Percentiles rank a stretch among this genome's conserved stretches.
These are phyloP conservation scores for Sarcophaga variegata DNA, from an alignment of 2,888 invertebrate genomes.

Conservation along the genomic window DNA sequence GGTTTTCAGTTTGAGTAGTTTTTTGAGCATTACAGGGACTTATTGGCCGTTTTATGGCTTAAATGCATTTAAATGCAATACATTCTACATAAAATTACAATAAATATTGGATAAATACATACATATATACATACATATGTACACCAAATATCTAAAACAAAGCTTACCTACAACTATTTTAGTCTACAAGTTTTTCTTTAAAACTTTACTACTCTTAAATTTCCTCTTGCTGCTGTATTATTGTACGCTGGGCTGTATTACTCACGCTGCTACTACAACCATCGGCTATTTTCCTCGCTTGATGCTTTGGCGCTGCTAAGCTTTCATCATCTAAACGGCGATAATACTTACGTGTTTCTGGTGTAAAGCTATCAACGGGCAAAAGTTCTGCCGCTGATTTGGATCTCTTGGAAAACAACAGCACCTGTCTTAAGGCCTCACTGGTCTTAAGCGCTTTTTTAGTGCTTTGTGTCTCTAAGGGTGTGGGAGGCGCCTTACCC, in stretches of 20 bases:
- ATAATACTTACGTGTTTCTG: slow-evolving; percentile 78
- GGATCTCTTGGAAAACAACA: slow-evolving; percentile 75
- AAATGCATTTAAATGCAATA: slow-evolving; percentile 40
- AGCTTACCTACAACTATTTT: slow-evolving; percentile 23
- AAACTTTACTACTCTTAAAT: slow-evolving; percentile 28
- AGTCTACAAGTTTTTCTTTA: neutral
- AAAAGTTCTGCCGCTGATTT: slow-evolving; percentile 78
- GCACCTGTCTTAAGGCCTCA: slow-evolving; percentile 56
- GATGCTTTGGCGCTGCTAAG: neutral
- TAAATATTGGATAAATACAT: neutral
- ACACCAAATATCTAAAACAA: neutral
- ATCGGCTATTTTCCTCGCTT: slow-evolving; percentile 43
- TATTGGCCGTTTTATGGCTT: neutral
- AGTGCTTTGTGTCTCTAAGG: slow-evolving; percentile 61
- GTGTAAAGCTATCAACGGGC: slow-evolving; percentile 75
- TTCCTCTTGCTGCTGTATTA: slow-evolving; percentile 27
- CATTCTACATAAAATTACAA: neutral
- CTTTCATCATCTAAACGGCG: slow-evolving; percentile 57
- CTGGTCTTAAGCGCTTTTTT: slow-evolving; percentile 43
- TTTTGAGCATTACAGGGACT: slow-evolving; percentile 21
- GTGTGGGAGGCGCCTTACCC: slow-evolving; percentile 74
- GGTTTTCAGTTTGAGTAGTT: neutral
- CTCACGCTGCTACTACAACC: slow-evolving; percentile 28
- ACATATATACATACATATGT: neutral
- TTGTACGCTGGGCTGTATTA: neutral